Base-by-base conservation (phyloP, 2,797 vertebrate genomes). In the Basileuterus tristriatus region DNA sequence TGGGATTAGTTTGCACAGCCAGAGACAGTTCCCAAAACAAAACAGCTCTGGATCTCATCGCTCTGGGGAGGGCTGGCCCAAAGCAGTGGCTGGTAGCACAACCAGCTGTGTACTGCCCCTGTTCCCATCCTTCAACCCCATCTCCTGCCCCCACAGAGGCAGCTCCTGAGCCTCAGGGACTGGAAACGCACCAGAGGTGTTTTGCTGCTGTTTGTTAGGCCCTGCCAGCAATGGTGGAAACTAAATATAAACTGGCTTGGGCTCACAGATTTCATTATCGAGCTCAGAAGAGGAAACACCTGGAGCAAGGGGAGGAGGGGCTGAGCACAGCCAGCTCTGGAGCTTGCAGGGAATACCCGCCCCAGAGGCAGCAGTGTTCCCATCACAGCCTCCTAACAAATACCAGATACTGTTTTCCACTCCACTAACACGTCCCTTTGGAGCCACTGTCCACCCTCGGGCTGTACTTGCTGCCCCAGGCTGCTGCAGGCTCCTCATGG, bases 241-340 rank as follows among this genome's bases (percentile, higher is more conserved):
- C 91, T 91, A 96, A 97, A 97, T 82, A 96, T 92, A 91, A 96
- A 89, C 92, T 37, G 74, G 77, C 91, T 86, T 1, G 1, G n/a
- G 89, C 84, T 89, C 55, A 30, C 6, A 12, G 78, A 67, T 94
- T 92, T 80, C 91, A 92, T 96, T 94, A 96, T 96, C 47, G 2
- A 92, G 88, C 67, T 58, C 85, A 59, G 71, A 53, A 83, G 79
- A 96, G 96, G 97, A 97, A 97, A 94, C 97, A 97, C 96, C 96
- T 97, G 96, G 96, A 92, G 79, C 0, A 0, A 76, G 39, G 55
- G 74, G 83, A 94, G 96, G 96, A 83, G 95, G 78, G 84, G 63
- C 43, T 74, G 89, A 87, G 70, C 70, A 7, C 29, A 17, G 37
- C n/a, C 59, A 44, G 72, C 78, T 44, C 88, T 74, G 86, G 32